Percentiles rank a stretch among this genome's conserved stretches.
phyloP scores from a whole-genome alignment of 2,888 invertebrate genomes.

The Agrilus biguttatus region DNA sequence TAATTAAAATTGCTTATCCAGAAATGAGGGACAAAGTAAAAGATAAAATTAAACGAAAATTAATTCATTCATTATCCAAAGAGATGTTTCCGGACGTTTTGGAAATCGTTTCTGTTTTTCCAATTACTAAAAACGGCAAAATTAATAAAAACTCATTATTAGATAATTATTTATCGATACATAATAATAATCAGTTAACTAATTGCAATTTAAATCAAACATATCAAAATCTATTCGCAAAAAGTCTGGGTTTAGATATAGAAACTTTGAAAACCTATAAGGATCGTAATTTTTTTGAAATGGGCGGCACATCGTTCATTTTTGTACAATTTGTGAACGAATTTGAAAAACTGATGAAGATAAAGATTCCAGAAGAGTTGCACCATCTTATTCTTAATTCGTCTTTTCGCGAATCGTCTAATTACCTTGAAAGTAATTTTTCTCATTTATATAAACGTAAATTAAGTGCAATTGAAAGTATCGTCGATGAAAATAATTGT shows the following conservation, averaged over 20 bases:
- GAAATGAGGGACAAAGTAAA: slow-evolving; percentile 15
- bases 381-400: slow-evolving; percentile 39
- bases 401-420: slow-evolving; percentile 26
- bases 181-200: slow-evolving; percentile 10
- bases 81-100: slow-evolving; percentile 45
- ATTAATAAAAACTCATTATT: slow-evolving; percentile 36
- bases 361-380: slow-evolving; percentile 34
- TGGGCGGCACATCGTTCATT: slow-evolving; percentile 59
- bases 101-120: slow-evolving; percentile 41
- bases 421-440: slow-evolving; percentile 13
- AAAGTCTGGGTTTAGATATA: slow-evolving; percentile 23
- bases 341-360: slow-evolving; percentile 32
- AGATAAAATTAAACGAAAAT: slow-evolving; percentile 20
- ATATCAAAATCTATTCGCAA: slow-evolving; percentile 19
- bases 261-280: slow-evolving; percentile 9
- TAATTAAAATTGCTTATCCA: slow-evolving; percentile 17
- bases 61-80: slow-evolving; percentile 24
- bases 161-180: slow-evolving; percentile 24
- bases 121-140: slow-evolving; percentile 57
- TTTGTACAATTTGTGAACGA: slow-evolving; percentile 49
- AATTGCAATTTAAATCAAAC: slow-evolving; percentile 13
- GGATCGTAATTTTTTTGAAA: slow-evolving; percentile 37
- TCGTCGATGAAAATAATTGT: background rate
- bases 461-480: slow-evolving; percentile 9
- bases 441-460: slow-evolving; percentile 9